phyloP scores from a whole-genome alignment of 2,888 invertebrate species.

The Lathronympha strigana region DNA sequence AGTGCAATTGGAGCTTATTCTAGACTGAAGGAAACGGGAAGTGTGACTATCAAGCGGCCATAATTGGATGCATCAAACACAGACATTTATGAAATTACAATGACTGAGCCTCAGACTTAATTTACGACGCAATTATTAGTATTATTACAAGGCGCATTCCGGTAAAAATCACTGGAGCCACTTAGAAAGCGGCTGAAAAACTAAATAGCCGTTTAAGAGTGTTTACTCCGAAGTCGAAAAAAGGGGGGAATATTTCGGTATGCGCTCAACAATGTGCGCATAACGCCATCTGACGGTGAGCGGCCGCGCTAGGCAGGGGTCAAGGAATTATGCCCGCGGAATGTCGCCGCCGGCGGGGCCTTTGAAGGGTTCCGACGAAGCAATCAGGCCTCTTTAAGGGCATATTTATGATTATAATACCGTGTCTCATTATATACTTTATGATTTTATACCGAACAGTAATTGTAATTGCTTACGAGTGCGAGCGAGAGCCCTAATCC shows the following conservation, averaged over 20 bases:
- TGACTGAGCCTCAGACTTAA: conserved; percentile 64
- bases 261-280: conserved; percentile 70
- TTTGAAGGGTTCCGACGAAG: conserved; percentile 82
- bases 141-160: conserved; percentile 75
- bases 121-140: conserved; percentile 75
- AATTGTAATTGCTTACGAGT: conserved; percentile 70
- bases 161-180: conserved; percentile 71
- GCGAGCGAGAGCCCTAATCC: conserved; percentile 51
- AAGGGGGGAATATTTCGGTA: conserved; percentile 67
- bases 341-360: conserved; percentile 75
- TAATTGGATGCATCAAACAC: conserved; percentile 56
- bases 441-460: conserved; percentile 79
- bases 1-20: conserved; percentile 19
- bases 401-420: conserved; percentile 84
- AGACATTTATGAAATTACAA: conserved; percentile 69
- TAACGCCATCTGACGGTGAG: conserved; percentile 81
- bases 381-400: conserved; percentile 82
- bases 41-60: conserved; percentile 41
- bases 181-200: conserved; percentile 82
- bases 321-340: conserved; percentile 75
- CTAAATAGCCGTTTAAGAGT: conserved; percentile 78
- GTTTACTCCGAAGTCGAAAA: conserved; percentile 75
- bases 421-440: conserved; percentile 80
- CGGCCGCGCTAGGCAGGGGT: conserved; percentile 71
- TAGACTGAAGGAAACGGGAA: conserved; percentile 47